Evolutionary conservation across 1,140 invertebrate species (phyloP).

Genomic region (Colletes gigas): DNA sequence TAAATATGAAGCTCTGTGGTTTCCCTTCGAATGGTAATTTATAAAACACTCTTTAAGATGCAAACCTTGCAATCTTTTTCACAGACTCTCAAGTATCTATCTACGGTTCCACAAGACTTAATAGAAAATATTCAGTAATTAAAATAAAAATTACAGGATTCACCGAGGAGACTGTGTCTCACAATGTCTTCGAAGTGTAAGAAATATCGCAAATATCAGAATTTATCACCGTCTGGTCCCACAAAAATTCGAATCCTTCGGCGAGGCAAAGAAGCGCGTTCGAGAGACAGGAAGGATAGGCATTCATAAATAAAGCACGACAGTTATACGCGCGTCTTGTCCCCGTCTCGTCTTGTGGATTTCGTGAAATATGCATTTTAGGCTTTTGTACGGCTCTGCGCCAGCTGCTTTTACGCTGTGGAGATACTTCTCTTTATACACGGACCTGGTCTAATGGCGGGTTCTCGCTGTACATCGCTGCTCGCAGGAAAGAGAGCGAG

Average conservation of each 20-base stretch:
- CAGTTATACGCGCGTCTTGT: slow-evolving; percentile 34
- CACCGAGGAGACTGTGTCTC: too few species aligned
- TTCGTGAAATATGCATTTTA: slow-evolving; percentile 66
- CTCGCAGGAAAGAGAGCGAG: not conserved
- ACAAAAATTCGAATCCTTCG: not conserved
- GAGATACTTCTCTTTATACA: slow-evolving; percentile 49
- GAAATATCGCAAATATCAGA: too few species aligned
- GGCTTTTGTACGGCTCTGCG: slow-evolving; percentile 53
- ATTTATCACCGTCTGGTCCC: not conserved
- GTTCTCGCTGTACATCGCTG: slow-evolving; percentile 26
- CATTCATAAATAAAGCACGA: slow-evolving; percentile 49
- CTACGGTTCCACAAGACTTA: too few species aligned
- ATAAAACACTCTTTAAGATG: too few species aligned
- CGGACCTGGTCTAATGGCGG: slow-evolving; percentile 39
- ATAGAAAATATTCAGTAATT: too few species aligned
- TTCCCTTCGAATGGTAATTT: too few species aligned
- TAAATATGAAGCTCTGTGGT: too few species aligned
- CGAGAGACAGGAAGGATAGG: slow-evolving; percentile 13
- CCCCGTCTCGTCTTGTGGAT: slow-evolving; percentile 53
- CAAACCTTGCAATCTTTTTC: too few species aligned
- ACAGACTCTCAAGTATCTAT: too few species aligned
- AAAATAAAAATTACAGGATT: too few species aligned
- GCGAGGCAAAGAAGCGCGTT: not conserved
- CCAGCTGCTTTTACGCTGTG: slow-evolving; percentile 47
- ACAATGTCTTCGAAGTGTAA: too few species aligned